Percentiles rank a stretch among this genome's conserved stretches.
phyloP scores from a whole-genome alignment of 1,140 invertebrate genomes.

The Drosophila aff. region DNA sequence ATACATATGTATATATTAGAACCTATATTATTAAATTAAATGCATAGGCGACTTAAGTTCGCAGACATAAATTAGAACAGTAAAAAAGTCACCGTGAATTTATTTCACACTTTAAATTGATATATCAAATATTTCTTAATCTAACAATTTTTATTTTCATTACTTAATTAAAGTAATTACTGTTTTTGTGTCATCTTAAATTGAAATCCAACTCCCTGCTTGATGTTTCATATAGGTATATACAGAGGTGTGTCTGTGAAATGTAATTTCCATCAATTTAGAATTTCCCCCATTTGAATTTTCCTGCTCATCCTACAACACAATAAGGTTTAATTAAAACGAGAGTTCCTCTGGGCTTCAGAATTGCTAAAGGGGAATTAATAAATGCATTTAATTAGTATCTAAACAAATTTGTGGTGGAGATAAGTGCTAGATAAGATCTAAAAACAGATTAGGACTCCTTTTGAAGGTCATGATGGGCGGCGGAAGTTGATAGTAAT shows the following conservation, averaged over 20 bases:
- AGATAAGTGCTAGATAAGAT: constrained; percentile 33
- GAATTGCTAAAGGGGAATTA: constrained; percentile 1
- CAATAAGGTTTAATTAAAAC: constrained; percentile 21
- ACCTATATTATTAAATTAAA: no score
- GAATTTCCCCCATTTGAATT: background rate
- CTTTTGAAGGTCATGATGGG: constrained; percentile 24
- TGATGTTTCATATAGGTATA: background rate
- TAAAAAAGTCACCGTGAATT: no score
- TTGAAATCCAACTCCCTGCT: background rate
- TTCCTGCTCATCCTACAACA: background rate
- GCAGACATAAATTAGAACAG: no score
- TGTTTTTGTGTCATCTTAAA: background rate
- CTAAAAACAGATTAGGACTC: constrained; percentile 28
- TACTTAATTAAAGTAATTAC: background rate
- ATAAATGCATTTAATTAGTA: constrained; percentile 25
- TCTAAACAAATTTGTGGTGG: constrained; percentile 22
- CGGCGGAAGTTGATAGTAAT: constrained; percentile 3
- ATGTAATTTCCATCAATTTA: constrained; percentile 19
- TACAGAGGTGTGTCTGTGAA: background rate
- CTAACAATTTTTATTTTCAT: background rate
- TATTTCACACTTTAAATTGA: no score
- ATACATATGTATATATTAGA: no score
- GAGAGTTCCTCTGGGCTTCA: constrained; percentile 7
- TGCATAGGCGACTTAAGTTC: no score
- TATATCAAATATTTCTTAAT: no score